Percentiles rank a stretch among this genome's conserved stretches.
Conservation (phyloP, 2,797 vertebrate species). For the Neosalanx taihuensis region DNA sequence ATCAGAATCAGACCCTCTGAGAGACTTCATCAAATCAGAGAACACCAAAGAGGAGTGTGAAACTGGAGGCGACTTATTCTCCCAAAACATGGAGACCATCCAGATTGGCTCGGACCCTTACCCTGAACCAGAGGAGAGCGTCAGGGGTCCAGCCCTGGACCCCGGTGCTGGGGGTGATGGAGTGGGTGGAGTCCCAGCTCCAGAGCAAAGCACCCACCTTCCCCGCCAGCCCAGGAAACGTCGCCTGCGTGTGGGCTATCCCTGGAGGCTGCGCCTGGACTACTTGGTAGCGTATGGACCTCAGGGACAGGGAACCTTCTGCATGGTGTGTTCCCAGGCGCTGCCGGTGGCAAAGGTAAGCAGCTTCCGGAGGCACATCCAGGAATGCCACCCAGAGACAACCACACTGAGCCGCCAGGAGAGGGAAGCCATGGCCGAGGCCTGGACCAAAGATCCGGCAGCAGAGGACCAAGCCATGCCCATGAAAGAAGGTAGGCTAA, state of each 20-base stretch:
- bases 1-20: slow-evolving; percentile 43
- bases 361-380: slow-evolving; percentile 86
- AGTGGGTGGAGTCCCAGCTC: slow-evolving; percentile 27
- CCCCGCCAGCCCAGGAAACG: slow-evolving; percentile 57
- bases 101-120: slow-evolving; percentile 40
- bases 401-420: slow-evolving; percentile 71
- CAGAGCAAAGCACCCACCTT: neutral
- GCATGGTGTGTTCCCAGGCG: slow-evolving; percentile 87
- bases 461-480: slow-evolving; percentile 37
- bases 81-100: slow-evolving; percentile 49
- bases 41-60: slow-evolving; percentile 62
- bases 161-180: slow-evolving; percentile 50
- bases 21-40: slow-evolving; percentile 66
- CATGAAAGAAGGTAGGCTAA: slow-evolving; percentile 58
- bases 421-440: slow-evolving; percentile 78
- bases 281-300: slow-evolving; percentile 86
- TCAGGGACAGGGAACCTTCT: slow-evolving; percentile 77
- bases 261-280: slow-evolving; percentile 82
- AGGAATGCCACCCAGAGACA: slow-evolving; percentile 83
- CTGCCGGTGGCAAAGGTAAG: slow-evolving; percentile 82
- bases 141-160: slow-evolving; percentile 59
- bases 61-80: slow-evolving; percentile 41
- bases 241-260: slow-evolving; percentile 68
- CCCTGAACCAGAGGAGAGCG: slow-evolving; percentile 31
- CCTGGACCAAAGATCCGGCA: slow-evolving; percentile 80